phyloP scores from a whole-genome alignment of 2,113 vertebrate species.

The Urocynchramus pylzowi region DNA sequence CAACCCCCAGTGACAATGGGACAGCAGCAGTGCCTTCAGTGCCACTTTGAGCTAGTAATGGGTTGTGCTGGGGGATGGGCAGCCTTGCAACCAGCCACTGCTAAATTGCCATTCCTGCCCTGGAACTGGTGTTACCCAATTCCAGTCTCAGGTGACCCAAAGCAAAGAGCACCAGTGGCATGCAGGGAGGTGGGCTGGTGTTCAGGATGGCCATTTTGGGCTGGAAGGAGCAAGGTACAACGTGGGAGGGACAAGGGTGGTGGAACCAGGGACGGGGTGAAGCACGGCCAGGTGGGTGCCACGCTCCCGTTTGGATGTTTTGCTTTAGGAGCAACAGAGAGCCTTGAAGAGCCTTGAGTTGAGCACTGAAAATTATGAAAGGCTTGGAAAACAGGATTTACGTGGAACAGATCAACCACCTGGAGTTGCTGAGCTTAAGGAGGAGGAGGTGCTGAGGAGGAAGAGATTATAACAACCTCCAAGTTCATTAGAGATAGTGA shows the following conservation, averaged over 20 bases:
- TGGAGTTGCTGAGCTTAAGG: neutral
- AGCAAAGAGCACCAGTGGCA: neutral
- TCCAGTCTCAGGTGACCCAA: neutral
- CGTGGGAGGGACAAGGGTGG: neutral
- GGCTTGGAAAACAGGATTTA: neutral
- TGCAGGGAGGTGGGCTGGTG: accelerated
- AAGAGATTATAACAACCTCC: neutral
- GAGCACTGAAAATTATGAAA: neutral
- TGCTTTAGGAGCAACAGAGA: neutral
- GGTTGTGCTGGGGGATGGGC: accelerated
- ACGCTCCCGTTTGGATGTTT: accelerated
- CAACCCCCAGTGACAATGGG: neutral
- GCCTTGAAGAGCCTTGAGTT: neutral
- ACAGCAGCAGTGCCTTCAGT: neutral
- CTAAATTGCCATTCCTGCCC: neutral
- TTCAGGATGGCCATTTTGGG: accelerated
- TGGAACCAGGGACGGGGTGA: neutral
- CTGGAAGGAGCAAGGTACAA: neutral
- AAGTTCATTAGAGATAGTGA: accelerated
- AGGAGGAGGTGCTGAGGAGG: neutral
- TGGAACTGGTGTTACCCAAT: neutral
- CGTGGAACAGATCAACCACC: neutral
- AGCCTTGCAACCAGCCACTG: neutral
- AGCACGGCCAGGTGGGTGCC: neutral
- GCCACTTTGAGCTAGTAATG: neutral